Evolutionary conservation across 1,140 invertebrate genomes (phyloP).

Genomic region (Drosophila rufa): DNA sequence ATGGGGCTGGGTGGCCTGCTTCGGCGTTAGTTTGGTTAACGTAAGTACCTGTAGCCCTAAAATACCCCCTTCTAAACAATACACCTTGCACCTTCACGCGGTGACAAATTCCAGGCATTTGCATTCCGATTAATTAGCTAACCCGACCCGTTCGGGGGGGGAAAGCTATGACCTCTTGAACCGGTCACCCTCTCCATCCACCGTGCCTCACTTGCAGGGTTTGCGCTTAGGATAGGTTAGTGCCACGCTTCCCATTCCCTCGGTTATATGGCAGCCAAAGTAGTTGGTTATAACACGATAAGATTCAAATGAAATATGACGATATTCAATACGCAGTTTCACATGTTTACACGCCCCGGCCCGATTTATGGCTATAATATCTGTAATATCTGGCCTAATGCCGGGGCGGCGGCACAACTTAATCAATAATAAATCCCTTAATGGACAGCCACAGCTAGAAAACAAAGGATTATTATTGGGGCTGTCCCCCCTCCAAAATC

Average conservation of each 20-base stretch:
- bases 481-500: too few relatives aligned
- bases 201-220: background rate
- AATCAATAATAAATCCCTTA: conserved; percentile 33
- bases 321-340: conserved; percentile 33
- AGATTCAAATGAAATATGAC: conserved; percentile 41
- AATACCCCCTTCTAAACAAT: background rate
- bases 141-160: background rate
- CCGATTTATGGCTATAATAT: conserved; percentile 30
- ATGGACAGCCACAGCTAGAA: conserved; percentile 2
- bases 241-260: conserved; percentile 1
- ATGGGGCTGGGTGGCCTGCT: conserved; percentile 93
- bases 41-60: conserved; percentile 86
- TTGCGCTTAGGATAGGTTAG: conserved; percentile 59
- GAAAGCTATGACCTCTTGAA: background rate
- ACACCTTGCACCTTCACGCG: background rate
- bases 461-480: background rate
- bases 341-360: conserved; percentile 28
- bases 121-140: conserved; percentile 32
- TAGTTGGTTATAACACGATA: conserved; percentile 25
- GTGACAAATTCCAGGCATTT: conserved; percentile 1
- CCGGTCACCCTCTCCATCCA: too few relatives aligned
- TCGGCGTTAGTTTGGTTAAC: conserved; percentile 92
- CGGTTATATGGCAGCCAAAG: conserved; percentile 10
- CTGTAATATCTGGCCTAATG: conserved; percentile 23
- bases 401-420: conserved; percentile 6